Evolutionary conservation across 1,140 invertebrate genomes (phyloP).

Genomic region (Teleopsis dalmanni): DNA sequence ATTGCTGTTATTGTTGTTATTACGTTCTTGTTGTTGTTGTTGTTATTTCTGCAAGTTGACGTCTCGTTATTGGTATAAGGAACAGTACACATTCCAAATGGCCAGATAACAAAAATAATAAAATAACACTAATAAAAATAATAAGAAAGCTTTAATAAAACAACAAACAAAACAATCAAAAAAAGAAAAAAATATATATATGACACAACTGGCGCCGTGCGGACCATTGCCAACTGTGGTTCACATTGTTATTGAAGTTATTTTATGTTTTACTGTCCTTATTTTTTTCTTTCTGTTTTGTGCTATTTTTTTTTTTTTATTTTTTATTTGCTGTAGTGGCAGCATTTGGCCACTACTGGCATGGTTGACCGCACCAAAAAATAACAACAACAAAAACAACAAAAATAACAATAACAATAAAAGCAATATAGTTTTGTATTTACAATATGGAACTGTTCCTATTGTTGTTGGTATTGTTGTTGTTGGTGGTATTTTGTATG

Average conservation of each 20-base stretch:
- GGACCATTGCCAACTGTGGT: slow-evolving; percentile 14
- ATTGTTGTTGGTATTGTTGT: background rate
- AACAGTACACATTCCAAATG: background rate
- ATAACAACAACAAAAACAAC: slow-evolving; percentile 1
- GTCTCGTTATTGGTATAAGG: too few species aligned
- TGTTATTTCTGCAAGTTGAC: too few species aligned
- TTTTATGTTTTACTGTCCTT: too few species aligned
- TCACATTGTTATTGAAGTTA: slow-evolving; percentile 7
- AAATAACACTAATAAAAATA: background rate
- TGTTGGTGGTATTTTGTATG: background rate
- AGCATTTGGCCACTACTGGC: background rate
- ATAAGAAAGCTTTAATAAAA: background rate
- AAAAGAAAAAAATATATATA: slow-evolving; percentile 10
- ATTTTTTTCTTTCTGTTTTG: background rate
- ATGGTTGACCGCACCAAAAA: slow-evolving; percentile 7
- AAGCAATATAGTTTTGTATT: background rate
- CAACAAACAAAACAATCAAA: background rate
- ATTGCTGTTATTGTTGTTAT: too few species aligned
- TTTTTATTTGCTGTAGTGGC: background rate
- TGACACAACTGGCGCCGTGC: slow-evolving; percentile 28
- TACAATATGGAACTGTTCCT: background rate
- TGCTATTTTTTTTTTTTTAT: background rate
- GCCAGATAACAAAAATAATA: background rate
- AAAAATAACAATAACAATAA: background rate
- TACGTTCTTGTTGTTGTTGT: too few species aligned